phyloP scores from a whole-genome alignment of 1,140 invertebrate species.

The Eriosoma lanigerum region DNA sequence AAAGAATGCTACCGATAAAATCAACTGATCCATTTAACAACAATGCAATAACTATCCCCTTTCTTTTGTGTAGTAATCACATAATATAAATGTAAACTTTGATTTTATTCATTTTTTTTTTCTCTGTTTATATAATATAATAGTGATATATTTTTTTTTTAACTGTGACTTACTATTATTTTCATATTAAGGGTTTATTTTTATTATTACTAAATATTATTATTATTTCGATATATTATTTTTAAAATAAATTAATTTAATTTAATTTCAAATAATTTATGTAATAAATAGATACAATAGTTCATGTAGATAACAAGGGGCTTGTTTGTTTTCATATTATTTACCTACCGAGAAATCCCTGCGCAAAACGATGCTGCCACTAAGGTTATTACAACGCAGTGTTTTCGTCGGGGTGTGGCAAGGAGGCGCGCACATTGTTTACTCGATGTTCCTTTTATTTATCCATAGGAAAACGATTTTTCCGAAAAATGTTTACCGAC shows the following conservation, averaged over 20 bases:
- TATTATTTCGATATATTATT: too few species aligned
- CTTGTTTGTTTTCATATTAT: slow-evolving; percentile 9
- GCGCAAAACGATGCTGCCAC: too few species aligned
- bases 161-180: background rate
- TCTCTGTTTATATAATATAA: too few species aligned
- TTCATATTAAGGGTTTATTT: slow-evolving; percentile 1
- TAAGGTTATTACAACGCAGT: background rate
- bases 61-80: background rate
- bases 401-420: background rate
- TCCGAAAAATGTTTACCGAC: slow-evolving; percentile 30
- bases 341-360: background rate
- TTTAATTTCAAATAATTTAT: slow-evolving; percentile 5
- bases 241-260: too few species aligned
- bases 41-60: background rate
- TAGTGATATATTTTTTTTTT: background rate
- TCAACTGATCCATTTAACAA: background rate
- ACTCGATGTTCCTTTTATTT: background rate
- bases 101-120: background rate
- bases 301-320: background rate
- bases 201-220: slow-evolving; percentile 2
- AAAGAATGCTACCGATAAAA: background rate
- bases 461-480: slow-evolving; percentile 25
- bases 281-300: background rate
- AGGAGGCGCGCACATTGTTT: background rate
- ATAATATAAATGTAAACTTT: background rate